Evolutionary conservation across 2,888 invertebrate genomes (phyloP).

Genomic region (Epsilonema sp.): DNA sequence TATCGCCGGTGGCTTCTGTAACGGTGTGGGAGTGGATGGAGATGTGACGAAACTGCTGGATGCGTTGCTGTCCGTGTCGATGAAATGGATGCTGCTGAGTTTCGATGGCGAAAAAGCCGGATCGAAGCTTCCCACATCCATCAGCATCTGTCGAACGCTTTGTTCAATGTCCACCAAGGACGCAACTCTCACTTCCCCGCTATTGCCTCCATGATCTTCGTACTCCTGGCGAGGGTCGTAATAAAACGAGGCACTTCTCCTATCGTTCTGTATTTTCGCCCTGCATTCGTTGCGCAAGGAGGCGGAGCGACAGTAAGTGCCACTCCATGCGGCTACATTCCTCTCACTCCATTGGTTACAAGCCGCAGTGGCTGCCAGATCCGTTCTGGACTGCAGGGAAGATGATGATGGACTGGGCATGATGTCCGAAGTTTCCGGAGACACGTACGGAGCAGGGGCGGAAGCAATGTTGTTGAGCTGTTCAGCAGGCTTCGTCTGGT

Average conservation of each 20-base stretch:
- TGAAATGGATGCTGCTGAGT: background rate
- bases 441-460: background rate
- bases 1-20: no score
- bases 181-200: no score
- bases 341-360: background rate
- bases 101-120: no score
- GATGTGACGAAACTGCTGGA: background rate
- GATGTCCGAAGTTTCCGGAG: background rate
- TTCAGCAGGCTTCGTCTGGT: background rate
- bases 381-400: background rate
- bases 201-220: no score
- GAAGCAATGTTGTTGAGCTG: background rate
- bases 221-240: no score
- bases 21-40: background rate
- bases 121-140: background rate
- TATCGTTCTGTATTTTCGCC: no score
- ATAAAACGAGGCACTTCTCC: no score
- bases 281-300: no score
- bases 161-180: no score
- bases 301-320: background rate
- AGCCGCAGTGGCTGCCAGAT: background rate
- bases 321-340: background rate
- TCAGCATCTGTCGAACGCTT: no score
- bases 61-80: background rate
- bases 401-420: background rate